These are phyloP conservation scores for Pleuronectes platessa DNA, from an alignment of 2,113 vertebrate species.

Conservation along the genomic window DNA sequence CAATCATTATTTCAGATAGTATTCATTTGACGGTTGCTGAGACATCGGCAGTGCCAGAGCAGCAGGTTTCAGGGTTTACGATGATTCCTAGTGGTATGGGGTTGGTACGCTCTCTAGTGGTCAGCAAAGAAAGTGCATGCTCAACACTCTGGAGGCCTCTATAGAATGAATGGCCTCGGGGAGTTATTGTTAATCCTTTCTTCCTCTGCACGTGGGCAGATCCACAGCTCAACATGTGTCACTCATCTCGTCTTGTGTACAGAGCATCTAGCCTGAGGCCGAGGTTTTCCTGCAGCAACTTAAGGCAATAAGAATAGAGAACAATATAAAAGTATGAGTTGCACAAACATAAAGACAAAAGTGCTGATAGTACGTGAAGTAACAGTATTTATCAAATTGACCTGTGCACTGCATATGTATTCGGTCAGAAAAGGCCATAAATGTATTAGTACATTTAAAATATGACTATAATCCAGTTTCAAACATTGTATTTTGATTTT, in stretches of 20 bases:
- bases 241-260: not conserved
- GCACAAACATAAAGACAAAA: too few relatives aligned
- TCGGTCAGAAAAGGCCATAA: too few relatives aligned
- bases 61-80: too few relatives aligned
- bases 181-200: not conserved
- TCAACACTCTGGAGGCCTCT: not conserved
- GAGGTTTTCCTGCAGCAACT: not conserved
- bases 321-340: too few relatives aligned
- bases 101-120: constrained; percentile 62
- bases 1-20: not conserved
- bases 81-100: constrained; percentile 3
- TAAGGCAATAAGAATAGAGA: not conserved
- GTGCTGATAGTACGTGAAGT: too few relatives aligned
- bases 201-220: not conserved
- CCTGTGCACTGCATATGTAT: too few relatives aligned
- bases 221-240: not conserved
- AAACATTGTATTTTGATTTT: too few relatives aligned
- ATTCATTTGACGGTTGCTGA: not conserved
- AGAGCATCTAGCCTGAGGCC: not conserved
- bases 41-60: not conserved
- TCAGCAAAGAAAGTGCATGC: constrained; percentile 6
- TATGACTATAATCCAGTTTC: too few relatives aligned
- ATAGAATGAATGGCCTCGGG: not conserved
- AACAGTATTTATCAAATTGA: too few relatives aligned
- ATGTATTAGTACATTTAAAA: too few relatives aligned